A percentile compares a stretch with the other conserved stretches of the same genome.
These are phyloP conservation scores for Leptopilina boulardi DNA, from an alignment of 1,140 invertebrate genomes.

Conservation along the genomic window DNA sequence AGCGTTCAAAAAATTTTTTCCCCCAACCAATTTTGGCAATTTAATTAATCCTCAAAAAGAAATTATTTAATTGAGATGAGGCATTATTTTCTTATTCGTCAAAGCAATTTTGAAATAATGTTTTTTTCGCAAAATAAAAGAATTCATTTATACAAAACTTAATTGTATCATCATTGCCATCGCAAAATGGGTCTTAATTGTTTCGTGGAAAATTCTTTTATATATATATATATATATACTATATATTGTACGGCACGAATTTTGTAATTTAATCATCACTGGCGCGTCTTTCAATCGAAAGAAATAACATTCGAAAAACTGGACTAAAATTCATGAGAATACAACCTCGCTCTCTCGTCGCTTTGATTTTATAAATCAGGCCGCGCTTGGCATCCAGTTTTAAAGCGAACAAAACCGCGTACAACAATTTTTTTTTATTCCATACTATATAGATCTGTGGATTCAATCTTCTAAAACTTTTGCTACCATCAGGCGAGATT, in stretches of 20 bases:
- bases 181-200: not conserved
- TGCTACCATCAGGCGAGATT: constrained; percentile 19
- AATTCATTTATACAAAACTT: not conserved
- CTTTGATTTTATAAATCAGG: no score
- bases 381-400: no score
- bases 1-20: no score
- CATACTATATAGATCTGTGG: not conserved
- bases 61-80: no score
- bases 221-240: no score
- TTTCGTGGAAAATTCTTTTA: not conserved
- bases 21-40: no score
- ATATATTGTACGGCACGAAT: not conserved
- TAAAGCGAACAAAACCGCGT: not conserved
- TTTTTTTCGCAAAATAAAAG: not conserved
- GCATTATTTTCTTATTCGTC: no score
- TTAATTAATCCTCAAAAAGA: no score
- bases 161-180: constrained; percentile 3
- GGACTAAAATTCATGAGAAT: not conserved
- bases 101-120: not conserved
- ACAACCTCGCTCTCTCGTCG: no score
- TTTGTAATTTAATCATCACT: constrained; percentile 24
- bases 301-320: not conserved
- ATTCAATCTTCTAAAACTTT: constrained; percentile 44
- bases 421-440: not conserved
- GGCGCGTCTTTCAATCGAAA: not conserved